These are phyloP conservation scores for Candoia aspera DNA, from an alignment of 2,113 vertebrate species.

Conservation along the genomic window DNA sequence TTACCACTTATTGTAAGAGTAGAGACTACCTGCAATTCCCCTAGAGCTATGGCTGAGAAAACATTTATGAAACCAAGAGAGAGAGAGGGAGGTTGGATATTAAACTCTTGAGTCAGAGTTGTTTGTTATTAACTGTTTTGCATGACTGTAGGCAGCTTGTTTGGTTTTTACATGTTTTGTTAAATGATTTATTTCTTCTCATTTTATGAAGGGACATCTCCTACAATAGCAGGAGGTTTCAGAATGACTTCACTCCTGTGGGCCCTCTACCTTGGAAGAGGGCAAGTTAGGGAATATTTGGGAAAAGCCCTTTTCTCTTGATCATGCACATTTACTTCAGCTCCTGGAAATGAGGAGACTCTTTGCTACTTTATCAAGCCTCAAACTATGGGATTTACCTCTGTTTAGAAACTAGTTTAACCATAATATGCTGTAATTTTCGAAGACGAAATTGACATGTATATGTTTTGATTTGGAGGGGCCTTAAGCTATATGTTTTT, in stretches of 20 bases:
- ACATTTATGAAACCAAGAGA: neutral
- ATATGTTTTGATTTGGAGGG: neutral
- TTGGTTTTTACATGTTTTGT: conserved; percentile 38
- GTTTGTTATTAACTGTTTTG: conserved; percentile 32
- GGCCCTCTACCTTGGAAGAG: neutral
- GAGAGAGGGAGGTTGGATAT: neutral
- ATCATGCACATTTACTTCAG: neutral
- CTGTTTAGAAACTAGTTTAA: neutral
- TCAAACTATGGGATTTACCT: neutral
- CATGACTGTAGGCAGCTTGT: conserved; percentile 41
- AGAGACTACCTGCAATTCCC: conserved; percentile 23
- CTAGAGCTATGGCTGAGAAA: conserved; percentile 36
- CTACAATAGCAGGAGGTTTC: conserved; percentile 5
- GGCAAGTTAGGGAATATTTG: neutral
- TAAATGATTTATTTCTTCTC: conserved; percentile 35
- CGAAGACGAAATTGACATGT: neutral
- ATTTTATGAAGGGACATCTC: conserved; percentile 40
- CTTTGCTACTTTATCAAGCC: neutral
- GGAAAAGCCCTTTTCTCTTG: neutral
- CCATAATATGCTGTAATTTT: neutral
- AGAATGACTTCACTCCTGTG: neutral
- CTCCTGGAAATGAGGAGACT: neutral
- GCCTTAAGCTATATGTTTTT: neutral
- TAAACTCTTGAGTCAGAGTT: conserved; percentile 1
- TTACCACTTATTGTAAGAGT: conserved; percentile 13